Base-by-base conservation (phyloP, 2,797 vertebrate species). In the Tympanoctomys barrerae region DNA sequence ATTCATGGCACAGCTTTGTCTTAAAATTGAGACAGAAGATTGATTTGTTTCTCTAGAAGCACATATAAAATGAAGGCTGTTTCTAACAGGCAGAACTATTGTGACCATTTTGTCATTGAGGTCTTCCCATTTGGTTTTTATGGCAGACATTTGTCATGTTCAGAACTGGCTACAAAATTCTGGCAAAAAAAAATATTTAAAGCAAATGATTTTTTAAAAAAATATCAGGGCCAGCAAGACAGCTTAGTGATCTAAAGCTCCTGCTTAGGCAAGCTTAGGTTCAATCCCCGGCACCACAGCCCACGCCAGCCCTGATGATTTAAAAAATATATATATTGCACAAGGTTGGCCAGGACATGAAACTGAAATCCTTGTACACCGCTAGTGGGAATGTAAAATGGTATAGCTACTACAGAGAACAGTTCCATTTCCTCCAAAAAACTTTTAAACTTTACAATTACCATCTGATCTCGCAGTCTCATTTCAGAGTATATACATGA, bases 31-130 rank as follows among this genome's bases (percentile, higher is more conserved):
- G 42, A 92, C 68, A 21, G 75, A 54, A 82, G 33, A 24, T 62
- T 21, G 7, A 9, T 36, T 70, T 70, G 22, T 73, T 22, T 0
- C 16, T 92, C 46, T 64, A 70, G 54, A 85, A 64, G 77, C 18
- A 33, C 19, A 36, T 71, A 68, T 93, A 89, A 97, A 91, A 94
- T 61, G 39, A 96, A 96, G 59, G 54, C 70, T 89, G 91, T 90
- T 85, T 90, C 68, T n/a, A 87, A 62, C 36, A 91, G 81, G 75
- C 89, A 66, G 28, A 89, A 90, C 87, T 81, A 49, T 95, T 96
- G 96, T 95, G 92, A 90, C 92, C 73, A 57, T 39, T 91, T 93
- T 89, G 77, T 94, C 90, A 93, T 4, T 83, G 46, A 96, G 42
- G 75, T 79, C 12, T 86, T 92, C 80, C 19, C 49, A n/a, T 39